phyloP scores from a whole-genome alignment of 2,888 invertebrate genomes.

The Meghimatium bilineatum region DNA sequence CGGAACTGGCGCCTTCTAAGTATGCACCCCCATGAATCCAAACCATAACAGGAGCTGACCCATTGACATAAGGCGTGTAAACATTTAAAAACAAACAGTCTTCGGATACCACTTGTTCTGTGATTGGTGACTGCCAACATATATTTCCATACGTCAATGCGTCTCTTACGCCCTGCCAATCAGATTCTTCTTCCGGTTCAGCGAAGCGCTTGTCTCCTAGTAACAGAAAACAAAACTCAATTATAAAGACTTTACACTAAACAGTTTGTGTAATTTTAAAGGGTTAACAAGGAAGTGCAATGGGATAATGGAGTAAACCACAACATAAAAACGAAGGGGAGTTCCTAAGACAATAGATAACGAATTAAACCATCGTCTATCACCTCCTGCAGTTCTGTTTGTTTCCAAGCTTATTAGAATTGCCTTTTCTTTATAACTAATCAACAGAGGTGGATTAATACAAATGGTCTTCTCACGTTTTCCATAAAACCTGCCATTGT shows the following conservation, averaged over 20 bases:
- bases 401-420: no score
- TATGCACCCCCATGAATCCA: slow-evolving; percentile 30
- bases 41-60: slow-evolving; percentile 18
- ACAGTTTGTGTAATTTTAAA: no score
- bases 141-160: not conserved
- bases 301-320: no score
- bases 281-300: no score
- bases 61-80: not conserved
- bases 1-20: not conserved
- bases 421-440: no score
- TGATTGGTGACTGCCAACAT: not conserved
- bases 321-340: no score
- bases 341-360: no score
- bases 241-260: not conserved
- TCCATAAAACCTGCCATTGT: no score
- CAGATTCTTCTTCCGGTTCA: not conserved
- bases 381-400: no score
- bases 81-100: slow-evolving; percentile 34
- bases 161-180: not conserved
- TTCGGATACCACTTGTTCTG: not conserved
- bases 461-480: no score
- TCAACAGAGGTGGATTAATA: no score
- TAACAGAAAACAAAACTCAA: not conserved
- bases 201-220: slow-evolving; percentile 21
- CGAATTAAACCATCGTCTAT: no score